These are phyloP conservation scores for Labrus mixtus DNA, from an alignment of 2,113 vertebrate species.

Conservation along the genomic window DNA sequence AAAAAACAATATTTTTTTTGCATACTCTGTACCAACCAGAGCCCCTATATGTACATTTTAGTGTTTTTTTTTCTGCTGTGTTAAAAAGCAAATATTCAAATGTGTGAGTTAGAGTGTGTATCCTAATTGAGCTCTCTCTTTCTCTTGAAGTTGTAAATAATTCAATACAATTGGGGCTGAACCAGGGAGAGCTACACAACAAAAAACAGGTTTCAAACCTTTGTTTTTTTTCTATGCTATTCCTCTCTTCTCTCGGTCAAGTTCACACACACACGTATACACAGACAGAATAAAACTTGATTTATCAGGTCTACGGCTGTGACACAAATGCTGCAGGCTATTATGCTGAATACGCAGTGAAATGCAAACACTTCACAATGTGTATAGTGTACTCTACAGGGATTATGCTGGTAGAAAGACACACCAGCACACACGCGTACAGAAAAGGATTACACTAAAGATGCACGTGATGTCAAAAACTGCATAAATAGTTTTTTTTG, in stretches of 20 bases:
- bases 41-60: too few species aligned
- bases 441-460: slow-evolving; percentile 20
- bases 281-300: slow-evolving; percentile 18
- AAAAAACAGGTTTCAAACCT: slow-evolving; percentile 19
- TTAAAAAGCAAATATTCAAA: background rate
- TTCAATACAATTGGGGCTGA: slow-evolving; percentile 36
- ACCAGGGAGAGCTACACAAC: slow-evolving; percentile 11
- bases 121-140: slow-evolving; percentile 22
- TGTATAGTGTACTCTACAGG: slow-evolving; percentile 15
- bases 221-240: background rate
- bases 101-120: background rate
- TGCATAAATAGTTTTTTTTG: slow-evolving; percentile 6
- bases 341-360: slow-evolving; percentile 31
- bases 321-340: slow-evolving; percentile 29
- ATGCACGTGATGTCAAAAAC: slow-evolving; percentile 16
- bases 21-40: too few species aligned
- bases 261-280: background rate
- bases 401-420: slow-evolving; percentile 22
- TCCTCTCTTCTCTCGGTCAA: too few species aligned
- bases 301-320: slow-evolving; percentile 38
- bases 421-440: background rate
- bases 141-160: slow-evolving; percentile 36
- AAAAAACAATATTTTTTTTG: too few species aligned
- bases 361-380: slow-evolving; percentile 39
- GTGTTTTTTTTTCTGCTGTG: background rate